Base-by-base conservation (phyloP, 2,113 vertebrate genomes). In the Falco punctatus region DNA sequence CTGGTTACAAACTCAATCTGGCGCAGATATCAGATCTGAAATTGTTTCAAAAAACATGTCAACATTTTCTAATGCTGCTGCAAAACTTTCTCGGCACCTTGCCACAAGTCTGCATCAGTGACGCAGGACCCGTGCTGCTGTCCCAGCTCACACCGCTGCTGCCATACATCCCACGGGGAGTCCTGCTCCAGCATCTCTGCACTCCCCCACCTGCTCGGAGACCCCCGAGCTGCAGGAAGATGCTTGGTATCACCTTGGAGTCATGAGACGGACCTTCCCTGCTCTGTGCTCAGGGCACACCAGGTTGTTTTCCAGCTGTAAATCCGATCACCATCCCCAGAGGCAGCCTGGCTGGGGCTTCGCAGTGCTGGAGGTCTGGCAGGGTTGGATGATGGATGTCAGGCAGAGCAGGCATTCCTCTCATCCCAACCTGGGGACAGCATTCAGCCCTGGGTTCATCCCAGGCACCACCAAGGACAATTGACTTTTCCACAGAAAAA, bases 1-100 rank as follows among this genome's bases (percentile, higher is more conserved):
- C 98, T 98, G 97, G 98, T 98, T 98, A 98, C 98, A 98, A 98
- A 98, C 98, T 98, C 98, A 98, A 98, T 98, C 98, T 98, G 98
- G 98, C 86, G 30, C 96, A 98, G 98, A 98, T 98, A 98, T 98
- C 98, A 98, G 98, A 98, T 98, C 98, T 98, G 98, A 98, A 98
- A 98, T 98, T 98, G 98, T 98, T 98, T 98, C 98, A 98, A 97
- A 98, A 98, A 98, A 97, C 97, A 97, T 97, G 97, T 97, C 97
- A 98, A 97, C 98, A 98, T 98, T 98, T 97, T 97, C 97, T 97
- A 98, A 98, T 97, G 96, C 97, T 97, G 95, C 97, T 96, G 96
- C 93, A 96, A 97, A 97, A 96, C 94, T 97, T 97, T 92, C 97
- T 95, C 91, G 81, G 91, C 71, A 97, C 95, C 83, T 94, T 97